phyloP scores from a whole-genome alignment of 2,797 vertebrate genomes.

The Eulemur mongoz region DNA sequence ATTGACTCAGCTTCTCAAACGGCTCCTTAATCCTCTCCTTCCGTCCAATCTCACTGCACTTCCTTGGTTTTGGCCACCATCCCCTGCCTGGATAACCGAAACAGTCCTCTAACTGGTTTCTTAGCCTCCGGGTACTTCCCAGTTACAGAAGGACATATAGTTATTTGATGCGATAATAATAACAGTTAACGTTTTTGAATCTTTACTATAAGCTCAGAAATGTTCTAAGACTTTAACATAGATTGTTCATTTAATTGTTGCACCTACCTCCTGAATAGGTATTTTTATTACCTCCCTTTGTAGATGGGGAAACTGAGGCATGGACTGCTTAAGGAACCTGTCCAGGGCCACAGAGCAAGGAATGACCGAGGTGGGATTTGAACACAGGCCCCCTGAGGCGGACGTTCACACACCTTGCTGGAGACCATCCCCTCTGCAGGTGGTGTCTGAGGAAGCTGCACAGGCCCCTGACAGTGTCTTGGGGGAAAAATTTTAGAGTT shows the following conservation, averaged over 20 bases:
- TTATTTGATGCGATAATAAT: background rate
- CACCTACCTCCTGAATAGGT: background rate
- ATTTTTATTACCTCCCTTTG: background rate
- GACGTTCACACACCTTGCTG: background rate
- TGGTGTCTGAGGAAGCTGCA: accelerated
- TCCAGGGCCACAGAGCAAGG: background rate
- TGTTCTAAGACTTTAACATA: background rate
- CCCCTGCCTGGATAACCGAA: background rate
- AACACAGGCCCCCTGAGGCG: too few relatives aligned
- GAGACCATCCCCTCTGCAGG: too few relatives aligned
- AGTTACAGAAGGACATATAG: background rate
- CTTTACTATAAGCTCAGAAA: background rate
- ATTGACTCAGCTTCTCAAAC: background rate
- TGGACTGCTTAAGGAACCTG: background rate
- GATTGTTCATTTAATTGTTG: background rate
- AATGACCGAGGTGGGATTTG: background rate
- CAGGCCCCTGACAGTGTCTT: background rate
- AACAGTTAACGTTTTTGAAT: background rate
- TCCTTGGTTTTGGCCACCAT: background rate
- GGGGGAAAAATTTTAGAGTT: background rate
- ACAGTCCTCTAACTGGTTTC: background rate
- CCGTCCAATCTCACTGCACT: background rate
- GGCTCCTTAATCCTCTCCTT: background rate
- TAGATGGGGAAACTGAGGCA: background rate
- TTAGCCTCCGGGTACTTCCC: background rate